These are phyloP conservation scores for Bothrops jararaca DNA, from an alignment of 2,113 vertebrate species.

Conservation along the genomic window DNA sequence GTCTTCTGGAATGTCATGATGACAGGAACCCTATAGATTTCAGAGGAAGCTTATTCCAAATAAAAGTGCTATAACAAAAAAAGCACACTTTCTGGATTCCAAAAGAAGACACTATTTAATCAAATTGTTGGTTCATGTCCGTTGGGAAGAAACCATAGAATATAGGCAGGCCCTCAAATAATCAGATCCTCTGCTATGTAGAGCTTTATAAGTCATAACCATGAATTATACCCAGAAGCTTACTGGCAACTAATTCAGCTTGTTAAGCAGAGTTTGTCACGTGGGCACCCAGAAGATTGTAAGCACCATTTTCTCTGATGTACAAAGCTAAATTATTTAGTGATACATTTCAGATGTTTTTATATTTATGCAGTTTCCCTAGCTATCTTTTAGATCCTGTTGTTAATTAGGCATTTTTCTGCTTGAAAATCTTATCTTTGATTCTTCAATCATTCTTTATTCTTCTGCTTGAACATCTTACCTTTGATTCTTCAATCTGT, in stretches of 20 bases:
- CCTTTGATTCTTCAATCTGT: constrained; percentile 16
- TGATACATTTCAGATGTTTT: not conserved
- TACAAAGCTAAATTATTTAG: not conserved
- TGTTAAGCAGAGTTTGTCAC: not conserved
- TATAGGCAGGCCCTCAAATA: not conserved
- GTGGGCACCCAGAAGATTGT: not conserved
- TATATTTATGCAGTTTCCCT: not conserved
- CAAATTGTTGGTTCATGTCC: not conserved
- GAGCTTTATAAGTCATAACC: not conserved
- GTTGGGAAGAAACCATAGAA: not conserved
- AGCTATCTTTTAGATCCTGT: constrained; percentile 15
- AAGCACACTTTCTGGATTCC: not conserved
- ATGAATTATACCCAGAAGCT: not conserved
- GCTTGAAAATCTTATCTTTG: constrained; percentile 1
- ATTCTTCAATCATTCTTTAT: constrained; percentile 21
- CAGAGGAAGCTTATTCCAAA: not conserved
- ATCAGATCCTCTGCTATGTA: not conserved
- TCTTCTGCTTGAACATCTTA: not conserved
- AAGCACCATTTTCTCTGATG: not conserved
- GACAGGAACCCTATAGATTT: not conserved
- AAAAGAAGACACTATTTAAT: not conserved
- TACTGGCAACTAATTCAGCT: not conserved
- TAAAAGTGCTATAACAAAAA: not conserved
- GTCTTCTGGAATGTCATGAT: not conserved
- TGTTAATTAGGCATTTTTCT: constrained; percentile 42